phyloP scores from a whole-genome alignment of 2,888 invertebrate species.

The Nowickia ferox region DNA sequence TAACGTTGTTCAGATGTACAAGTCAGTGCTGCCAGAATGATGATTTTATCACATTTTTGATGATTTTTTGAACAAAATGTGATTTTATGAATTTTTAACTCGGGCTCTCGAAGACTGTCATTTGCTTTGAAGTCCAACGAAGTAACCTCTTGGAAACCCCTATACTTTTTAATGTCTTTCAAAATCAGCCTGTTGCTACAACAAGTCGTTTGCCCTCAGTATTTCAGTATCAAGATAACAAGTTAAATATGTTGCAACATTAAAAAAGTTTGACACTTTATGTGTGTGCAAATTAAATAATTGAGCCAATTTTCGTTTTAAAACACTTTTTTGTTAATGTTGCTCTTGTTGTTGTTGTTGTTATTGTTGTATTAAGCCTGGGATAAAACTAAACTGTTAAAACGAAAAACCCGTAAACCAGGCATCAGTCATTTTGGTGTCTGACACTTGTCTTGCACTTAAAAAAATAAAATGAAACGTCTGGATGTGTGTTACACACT shows the following conservation, averaged over 20 bases:
- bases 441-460: slow-evolving; percentile 64
- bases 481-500: slow-evolving; percentile 11
- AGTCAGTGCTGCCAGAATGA: too few relatives aligned
- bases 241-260: slow-evolving; percentile 3
- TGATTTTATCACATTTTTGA: too few relatives aligned
- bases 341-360: not conserved
- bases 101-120: too few relatives aligned
- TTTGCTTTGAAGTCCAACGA: too few relatives aligned
- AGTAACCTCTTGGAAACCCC: too few relatives aligned
- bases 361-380: not conserved
- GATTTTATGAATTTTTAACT: too few relatives aligned
- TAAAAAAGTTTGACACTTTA: slow-evolving; percentile 41
- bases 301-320: slow-evolving; percentile 47
- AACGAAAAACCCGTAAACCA: slow-evolving; percentile 34
- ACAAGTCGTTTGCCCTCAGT: not conserved
- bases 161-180: not conserved
- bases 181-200: not conserved
- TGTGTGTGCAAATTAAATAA: slow-evolving; percentile 40
- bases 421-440: slow-evolving; percentile 61
- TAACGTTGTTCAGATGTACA: too few relatives aligned
- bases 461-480: not conserved
- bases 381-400: slow-evolving; percentile 25
- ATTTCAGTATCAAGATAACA: slow-evolving; percentile 6
- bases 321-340: not conserved
- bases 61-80: too few relatives aligned